Percentiles rank a stretch among this genome's conserved stretches.
Conservation (phyloP, 23 tunicate species). For the Corella eumyota region DNA sequence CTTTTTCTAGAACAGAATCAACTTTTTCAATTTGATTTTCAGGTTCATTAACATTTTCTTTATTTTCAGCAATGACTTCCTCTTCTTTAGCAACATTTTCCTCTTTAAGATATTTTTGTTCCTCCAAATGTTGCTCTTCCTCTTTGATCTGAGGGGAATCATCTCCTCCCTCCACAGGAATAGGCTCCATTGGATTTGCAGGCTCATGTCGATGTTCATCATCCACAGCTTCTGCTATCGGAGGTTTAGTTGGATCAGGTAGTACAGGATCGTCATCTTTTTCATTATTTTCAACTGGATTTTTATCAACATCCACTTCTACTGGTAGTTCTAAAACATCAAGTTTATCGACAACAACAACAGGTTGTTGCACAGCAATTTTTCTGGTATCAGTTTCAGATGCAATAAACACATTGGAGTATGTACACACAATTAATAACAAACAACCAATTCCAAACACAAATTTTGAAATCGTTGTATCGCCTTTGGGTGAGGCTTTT, state of each 20-base stretch:
- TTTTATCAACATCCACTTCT: background rate
- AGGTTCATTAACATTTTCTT: background rate
- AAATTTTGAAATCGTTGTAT: slow-evolving; percentile 43
- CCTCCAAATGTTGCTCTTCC: background rate
- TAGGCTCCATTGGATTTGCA: slow-evolving; percentile 34
- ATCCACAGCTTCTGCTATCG: slow-evolving; percentile 45
- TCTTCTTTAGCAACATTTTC: background rate
- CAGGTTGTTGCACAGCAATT: slow-evolving; percentile 7
- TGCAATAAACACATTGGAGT: slow-evolving; percentile 69
- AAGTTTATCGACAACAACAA: slow-evolving; percentile 2
- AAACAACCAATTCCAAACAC: slow-evolving; percentile 80
- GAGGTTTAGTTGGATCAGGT: slow-evolving; percentile 20
- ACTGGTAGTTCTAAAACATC: background rate
- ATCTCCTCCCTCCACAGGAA: background rate
- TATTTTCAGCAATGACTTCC: background rate
- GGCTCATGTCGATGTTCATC: slow-evolving; percentile 89
- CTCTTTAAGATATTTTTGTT: background rate
- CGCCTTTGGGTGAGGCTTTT: slow-evolving; percentile 53
- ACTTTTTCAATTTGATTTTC: background rate
- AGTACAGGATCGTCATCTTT: background rate
- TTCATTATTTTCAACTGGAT: slow-evolving; percentile 2
- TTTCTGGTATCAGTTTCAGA: no score
- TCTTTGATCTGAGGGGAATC: background rate
- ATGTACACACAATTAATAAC: slow-evolving; percentile 75
- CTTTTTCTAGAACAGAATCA: background rate